Percentiles rank a stretch among this genome's conserved stretches.
These are phyloP conservation scores for Rhinoptilus africanus DNA, from an alignment of 2,113 vertebrate genomes.

Conservation along the genomic window DNA sequence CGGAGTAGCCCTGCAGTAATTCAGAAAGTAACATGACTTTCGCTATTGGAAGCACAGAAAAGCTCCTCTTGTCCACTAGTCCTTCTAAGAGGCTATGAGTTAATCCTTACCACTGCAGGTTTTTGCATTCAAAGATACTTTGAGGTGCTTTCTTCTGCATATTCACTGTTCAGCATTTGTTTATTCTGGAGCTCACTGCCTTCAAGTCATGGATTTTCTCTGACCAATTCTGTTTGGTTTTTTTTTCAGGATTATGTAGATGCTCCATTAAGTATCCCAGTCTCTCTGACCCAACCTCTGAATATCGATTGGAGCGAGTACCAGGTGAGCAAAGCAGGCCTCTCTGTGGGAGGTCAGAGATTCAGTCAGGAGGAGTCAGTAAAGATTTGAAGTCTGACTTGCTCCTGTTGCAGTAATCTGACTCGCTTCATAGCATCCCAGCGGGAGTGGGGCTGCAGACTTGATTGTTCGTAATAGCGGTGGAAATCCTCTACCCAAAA, in stretches of 20 bases:
- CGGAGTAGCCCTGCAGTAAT: neutral
- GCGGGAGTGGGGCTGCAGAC: neutral
- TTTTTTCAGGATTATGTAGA: conserved; percentile 91
- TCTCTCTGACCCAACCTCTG: conserved; percentile 85
- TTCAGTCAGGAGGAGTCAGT: neutral
- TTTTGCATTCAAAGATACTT: neutral
- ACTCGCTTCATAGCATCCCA: neutral
- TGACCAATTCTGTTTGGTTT: neutral
- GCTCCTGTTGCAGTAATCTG: neutral
- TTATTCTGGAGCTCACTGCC: neutral
- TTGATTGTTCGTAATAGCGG: neutral
- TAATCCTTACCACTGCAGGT: neutral
- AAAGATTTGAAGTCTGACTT: neutral
- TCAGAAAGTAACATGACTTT: neutral
- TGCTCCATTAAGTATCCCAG: conserved; percentile 92
- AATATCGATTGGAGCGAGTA: conserved; percentile 96
- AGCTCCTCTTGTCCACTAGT: neutral
- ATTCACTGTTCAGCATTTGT: neutral
- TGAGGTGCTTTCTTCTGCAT: neutral
- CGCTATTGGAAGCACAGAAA: neutral
- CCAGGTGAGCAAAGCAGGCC: conserved; percentile 80
- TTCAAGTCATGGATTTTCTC: neutral
- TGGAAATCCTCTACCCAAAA: neutral
- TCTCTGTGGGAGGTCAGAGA: neutral
- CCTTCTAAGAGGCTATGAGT: neutral